Percentiles rank a stretch among this genome's conserved stretches.
phyloP scores from a whole-genome alignment of 2,888 invertebrate genomes.

The Synergus umbraculus region DNA sequence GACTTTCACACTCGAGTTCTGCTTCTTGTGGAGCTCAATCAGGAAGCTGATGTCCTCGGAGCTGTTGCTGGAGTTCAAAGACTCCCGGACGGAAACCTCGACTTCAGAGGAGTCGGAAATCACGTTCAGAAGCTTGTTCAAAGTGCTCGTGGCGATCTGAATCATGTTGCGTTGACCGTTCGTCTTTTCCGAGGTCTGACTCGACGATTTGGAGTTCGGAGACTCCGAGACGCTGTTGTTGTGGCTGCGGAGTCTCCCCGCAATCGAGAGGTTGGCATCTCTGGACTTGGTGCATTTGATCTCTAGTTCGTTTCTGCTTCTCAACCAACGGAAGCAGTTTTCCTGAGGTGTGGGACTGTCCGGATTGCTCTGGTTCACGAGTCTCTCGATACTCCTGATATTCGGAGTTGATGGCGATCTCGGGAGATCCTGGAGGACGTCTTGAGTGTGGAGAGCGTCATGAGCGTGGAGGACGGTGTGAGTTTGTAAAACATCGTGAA shows the following conservation, averaged over 20 bases:
- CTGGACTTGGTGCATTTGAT: slow-evolving; percentile 48
- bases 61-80: slow-evolving; percentile 67
- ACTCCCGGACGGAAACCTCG: slow-evolving; percentile 74
- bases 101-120: slow-evolving; percentile 71
- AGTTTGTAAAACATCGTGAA: not conserved
- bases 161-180: slow-evolving; percentile 61
- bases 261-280: slow-evolving; percentile 62
- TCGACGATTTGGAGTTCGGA: slow-evolving; percentile 39
- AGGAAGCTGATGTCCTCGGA: slow-evolving; percentile 75
- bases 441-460: not conserved
- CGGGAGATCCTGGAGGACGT: not conserved
- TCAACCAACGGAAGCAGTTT: slow-evolving; percentile 46
- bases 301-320: slow-evolving; percentile 50
- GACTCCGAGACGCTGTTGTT: slow-evolving; percentile 55
- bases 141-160: slow-evolving; percentile 72
- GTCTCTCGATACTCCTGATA: slow-evolving; percentile 15
- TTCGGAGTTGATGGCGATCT: not conserved
- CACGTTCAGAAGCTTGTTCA: slow-evolving; percentile 73
- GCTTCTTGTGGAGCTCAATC: slow-evolving; percentile 71
- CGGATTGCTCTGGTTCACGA: not conserved
- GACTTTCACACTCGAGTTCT: slow-evolving; percentile 61
- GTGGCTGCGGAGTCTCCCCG: slow-evolving; percentile 69
- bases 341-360: slow-evolving; percentile 40
- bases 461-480: not conserved
- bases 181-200: slow-evolving; percentile 21